These are phyloP conservation scores for Oncopodura yosiiana DNA, from an alignment of 1,140 invertebrate species.

Conservation along the genomic window DNA sequence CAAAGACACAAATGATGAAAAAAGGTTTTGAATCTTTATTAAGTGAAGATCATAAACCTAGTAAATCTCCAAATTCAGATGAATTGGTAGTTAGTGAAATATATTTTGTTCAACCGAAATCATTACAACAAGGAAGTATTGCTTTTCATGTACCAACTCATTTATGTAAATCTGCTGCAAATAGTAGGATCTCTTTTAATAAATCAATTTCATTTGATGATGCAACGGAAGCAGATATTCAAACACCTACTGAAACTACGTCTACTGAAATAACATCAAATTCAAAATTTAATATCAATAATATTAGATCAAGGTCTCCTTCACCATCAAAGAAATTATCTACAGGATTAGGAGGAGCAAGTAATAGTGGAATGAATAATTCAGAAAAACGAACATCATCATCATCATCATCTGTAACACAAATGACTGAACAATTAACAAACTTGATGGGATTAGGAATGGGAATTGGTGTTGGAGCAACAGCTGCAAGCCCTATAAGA, in stretches of 20 bases:
- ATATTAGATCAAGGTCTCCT: too few relatives aligned
- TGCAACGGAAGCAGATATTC: slow-evolving; percentile 7
- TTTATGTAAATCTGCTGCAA: slow-evolving; percentile 14
- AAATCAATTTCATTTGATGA: slow-evolving; percentile 1
- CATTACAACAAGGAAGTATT: slow-evolving; percentile 73
- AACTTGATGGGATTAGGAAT: slow-evolving; percentile 10
- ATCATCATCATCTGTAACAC: background rate
- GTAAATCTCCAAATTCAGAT: slow-evolving; percentile 11
- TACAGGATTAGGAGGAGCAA: background rate
- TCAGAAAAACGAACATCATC: slow-evolving; percentile 1
- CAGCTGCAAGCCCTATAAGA: background rate
- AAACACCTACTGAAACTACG: background rate
- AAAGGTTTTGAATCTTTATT: slow-evolving; percentile 26
- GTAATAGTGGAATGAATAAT: background rate
- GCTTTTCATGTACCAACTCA: slow-evolving; percentile 52
- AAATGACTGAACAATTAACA: slow-evolving; percentile 22
- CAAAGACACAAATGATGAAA: slow-evolving; percentile 3
- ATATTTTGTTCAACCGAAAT: slow-evolving; percentile 78
- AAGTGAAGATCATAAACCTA: slow-evolving; percentile 38
- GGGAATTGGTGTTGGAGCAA: background rate
- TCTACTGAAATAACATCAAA: too few relatives aligned
- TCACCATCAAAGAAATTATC: slow-evolving; percentile 5
- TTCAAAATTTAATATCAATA: too few relatives aligned
- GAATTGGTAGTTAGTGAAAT: slow-evolving; percentile 55
- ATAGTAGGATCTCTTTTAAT: slow-evolving; percentile 27